Evolutionary conservation across 2,113 vertebrate species (phyloP).

Genomic region (Neoarius graeffei): DNA sequence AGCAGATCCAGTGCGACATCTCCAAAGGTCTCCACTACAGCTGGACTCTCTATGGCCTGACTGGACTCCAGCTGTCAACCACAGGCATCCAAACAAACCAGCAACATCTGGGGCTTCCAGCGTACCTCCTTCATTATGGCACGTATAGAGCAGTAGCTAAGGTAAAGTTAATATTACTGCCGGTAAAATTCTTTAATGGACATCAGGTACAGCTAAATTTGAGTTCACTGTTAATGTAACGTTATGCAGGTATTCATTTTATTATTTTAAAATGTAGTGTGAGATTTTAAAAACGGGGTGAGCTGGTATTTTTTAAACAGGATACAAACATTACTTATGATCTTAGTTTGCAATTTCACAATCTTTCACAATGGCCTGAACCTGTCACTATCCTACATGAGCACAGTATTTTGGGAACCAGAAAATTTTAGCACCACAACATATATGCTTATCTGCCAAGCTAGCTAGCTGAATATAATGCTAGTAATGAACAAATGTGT

Average conservation of each 20-base stretch:
- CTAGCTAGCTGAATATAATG: neutral
- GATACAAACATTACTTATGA: neutral
- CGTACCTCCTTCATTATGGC: constrained; percentile 70
- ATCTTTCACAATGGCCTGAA: neutral
- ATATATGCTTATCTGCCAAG: neutral
- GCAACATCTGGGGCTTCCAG: constrained; percentile 71
- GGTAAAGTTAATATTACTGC: constrained; percentile 59
- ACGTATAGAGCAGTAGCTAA: constrained; percentile 74
- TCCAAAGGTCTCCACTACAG: constrained; percentile 72
- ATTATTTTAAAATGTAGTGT: neutral
- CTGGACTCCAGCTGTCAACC: constrained; percentile 60
- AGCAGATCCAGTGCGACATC: constrained; percentile 70
- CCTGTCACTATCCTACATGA: neutral
- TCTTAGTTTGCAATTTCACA: neutral
- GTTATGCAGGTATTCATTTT: neutral
- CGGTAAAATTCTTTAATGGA: neutral
- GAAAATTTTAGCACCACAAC: neutral
- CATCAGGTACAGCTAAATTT: neutral
- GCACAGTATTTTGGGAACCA: neutral
- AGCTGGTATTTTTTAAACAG: too few species aligned
- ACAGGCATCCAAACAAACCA: constrained; percentile 56
- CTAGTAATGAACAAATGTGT: neutral
- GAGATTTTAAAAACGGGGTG: neutral
- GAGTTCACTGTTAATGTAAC: neutral
- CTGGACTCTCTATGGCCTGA: constrained; percentile 71